Evolutionary conservation across 2,888 invertebrate species (phyloP).

Genomic region (Griposia aprilina): DNA sequence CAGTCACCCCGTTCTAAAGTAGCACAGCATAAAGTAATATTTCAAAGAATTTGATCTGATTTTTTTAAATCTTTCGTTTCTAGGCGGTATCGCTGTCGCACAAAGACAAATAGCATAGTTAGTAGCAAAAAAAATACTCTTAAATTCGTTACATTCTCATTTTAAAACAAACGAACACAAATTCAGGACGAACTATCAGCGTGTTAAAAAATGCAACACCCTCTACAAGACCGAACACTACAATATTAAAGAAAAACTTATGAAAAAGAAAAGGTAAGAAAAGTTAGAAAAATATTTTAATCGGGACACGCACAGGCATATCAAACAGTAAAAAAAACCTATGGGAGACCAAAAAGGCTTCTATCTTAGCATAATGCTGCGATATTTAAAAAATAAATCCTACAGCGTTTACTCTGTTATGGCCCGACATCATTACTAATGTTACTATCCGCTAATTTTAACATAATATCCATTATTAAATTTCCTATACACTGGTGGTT

Average conservation of each 20-base stretch:
- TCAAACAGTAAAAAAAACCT: background rate
- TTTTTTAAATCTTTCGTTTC: background rate
- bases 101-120: background rate
- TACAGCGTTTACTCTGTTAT: too few relatives aligned
- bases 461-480: slow-evolving; percentile 66
- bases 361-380: background rate
- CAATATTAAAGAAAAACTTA: background rate
- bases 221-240: background rate
- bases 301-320: background rate
- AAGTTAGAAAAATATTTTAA: background rate
- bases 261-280: background rate
- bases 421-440: background rate
- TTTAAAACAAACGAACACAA: background rate
- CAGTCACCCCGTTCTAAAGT: background rate
- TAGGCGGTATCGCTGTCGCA: too few relatives aligned
- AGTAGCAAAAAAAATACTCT: background rate
- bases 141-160: background rate
- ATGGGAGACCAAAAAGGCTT: background rate
- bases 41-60: background rate
- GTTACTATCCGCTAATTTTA: slow-evolving; percentile 64
- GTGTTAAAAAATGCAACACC: background rate
- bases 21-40: background rate
- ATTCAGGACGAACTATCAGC: background rate
- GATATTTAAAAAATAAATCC: background rate
- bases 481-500: slow-evolving; percentile 70